phyloP scores from a whole-genome alignment of 2,888 invertebrate genomes.

The Linyphia triangularis region DNA sequence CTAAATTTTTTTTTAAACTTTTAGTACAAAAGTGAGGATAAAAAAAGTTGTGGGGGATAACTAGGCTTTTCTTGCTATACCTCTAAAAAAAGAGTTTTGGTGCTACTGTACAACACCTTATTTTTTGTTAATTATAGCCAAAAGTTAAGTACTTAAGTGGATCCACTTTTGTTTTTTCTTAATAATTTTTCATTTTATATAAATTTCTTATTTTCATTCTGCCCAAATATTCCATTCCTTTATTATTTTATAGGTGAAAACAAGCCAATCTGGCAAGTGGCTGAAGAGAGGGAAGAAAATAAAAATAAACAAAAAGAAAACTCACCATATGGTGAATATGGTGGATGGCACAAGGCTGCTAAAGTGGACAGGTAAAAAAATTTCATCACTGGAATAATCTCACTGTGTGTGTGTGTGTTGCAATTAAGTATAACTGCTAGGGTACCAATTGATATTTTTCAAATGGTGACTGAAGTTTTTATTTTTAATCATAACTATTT shows the following conservation, averaged over 20 bases:
- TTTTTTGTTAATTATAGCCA: not conserved
- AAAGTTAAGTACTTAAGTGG: not conserved
- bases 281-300: conserved; percentile 98
- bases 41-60: too few relatives aligned
- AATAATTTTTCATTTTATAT: not conserved
- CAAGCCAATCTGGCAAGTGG: conserved; percentile 98
- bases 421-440: too few relatives aligned
- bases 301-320: conserved; percentile 85
- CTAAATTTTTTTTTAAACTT: too few relatives aligned
- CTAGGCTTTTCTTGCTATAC: too few relatives aligned
- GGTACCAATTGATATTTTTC: too few relatives aligned
- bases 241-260: conserved; percentile 86
- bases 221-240: not conserved
- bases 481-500: too few relatives aligned
- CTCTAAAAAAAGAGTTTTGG: too few relatives aligned
- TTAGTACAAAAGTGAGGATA: too few relatives aligned
- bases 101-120: too few relatives aligned
- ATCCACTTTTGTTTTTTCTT: not conserved
- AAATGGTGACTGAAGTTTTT: too few relatives aligned
- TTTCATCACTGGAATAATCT: too few relatives aligned
- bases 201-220: not conserved
- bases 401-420: too few relatives aligned
- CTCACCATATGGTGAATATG: conserved; percentile 93
- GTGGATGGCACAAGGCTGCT: conserved; percentile 98
- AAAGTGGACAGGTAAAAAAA: conserved; percentile 93